Conservation (phyloP, 2,888 invertebrate species). For the Andrena minutula region DNA sequence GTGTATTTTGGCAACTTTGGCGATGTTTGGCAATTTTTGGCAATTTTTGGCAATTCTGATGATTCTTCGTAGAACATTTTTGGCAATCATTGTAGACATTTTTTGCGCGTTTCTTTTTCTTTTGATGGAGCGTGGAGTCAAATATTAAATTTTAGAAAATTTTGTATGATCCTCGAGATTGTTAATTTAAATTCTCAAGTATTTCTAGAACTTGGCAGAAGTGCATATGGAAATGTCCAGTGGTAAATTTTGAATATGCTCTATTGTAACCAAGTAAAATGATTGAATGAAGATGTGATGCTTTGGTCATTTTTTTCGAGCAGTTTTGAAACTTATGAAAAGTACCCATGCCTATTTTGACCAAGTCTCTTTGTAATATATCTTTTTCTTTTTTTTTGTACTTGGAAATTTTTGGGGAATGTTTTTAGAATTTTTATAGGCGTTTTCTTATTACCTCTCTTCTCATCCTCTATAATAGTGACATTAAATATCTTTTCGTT, state of each 20-base stretch:
- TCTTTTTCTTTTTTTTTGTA: neutral
- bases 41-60: slow-evolving; percentile 15
- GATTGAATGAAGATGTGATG: neutral
- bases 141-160: neutral
- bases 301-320: neutral
- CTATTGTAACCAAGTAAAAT: neutral
- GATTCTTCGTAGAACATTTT: slow-evolving; percentile 18
- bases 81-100: slow-evolving; percentile 4
- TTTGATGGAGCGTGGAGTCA: neutral
- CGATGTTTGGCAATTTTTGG: slow-evolving; percentile 30
- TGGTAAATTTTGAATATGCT: neutral
- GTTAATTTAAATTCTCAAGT: neutral
- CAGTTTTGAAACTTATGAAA: neutral
- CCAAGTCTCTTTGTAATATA: neutral
- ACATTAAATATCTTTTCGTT: no score
- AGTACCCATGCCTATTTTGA: no score
- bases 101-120: neutral
- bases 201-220: neutral
- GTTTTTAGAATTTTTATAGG: neutral
- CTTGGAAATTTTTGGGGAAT: neutral
- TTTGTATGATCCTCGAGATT: neutral
- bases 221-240: neutral
- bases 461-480: no score
- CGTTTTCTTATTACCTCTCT: neutral
- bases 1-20: slow-evolving; percentile 28